These are phyloP conservation scores for Vanessa cardui DNA, from an alignment of 2,888 invertebrate species.

Conservation along the genomic window DNA sequence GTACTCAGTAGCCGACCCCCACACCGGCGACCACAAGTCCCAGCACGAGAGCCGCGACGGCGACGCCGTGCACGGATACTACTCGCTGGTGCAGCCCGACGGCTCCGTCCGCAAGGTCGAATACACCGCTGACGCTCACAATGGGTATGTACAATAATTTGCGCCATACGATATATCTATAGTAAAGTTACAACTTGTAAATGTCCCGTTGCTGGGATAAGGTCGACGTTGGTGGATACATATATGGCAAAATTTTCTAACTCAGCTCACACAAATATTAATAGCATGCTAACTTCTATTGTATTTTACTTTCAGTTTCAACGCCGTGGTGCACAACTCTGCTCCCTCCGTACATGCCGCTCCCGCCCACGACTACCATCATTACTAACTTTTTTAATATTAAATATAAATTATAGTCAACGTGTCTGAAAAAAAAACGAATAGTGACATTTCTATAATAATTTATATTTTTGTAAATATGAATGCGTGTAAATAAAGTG, in stretches of 20 bases:
- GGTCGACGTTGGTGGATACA: too few species aligned
- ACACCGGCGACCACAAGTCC: constrained; percentile 76
- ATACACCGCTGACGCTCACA: constrained; percentile 62
- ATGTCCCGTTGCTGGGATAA: too few species aligned
- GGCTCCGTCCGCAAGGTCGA: constrained; percentile 72
- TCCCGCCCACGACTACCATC: constrained; percentile 47
- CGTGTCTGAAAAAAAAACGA: constrained; percentile 2
- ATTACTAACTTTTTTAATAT: constrained; percentile 17
- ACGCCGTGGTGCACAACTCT: constrained; percentile 74
- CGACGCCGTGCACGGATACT: constrained; percentile 78
- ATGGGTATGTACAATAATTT: constrained; percentile 55
- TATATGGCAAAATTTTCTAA: too few species aligned
- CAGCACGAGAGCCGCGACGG: constrained; percentile 69
- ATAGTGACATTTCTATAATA: constrained; percentile 8
- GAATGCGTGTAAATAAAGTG: constrained; percentile 26
- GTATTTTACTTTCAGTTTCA: constrained; percentile 59
- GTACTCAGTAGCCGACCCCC: constrained; percentile 72
- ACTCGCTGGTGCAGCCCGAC: constrained; percentile 75
- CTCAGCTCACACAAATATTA: not conserved
- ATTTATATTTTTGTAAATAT: constrained; percentile 27
- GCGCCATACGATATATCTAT: too few species aligned
- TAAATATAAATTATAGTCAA: not conserved
- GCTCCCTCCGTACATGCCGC: constrained; percentile 62
- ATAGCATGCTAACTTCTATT: not conserved
- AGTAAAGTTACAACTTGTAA: too few species aligned